These are phyloP conservation scores for Enhydra lutris DNA, from an alignment of 2,113 vertebrate species.

Conservation along the genomic window DNA sequence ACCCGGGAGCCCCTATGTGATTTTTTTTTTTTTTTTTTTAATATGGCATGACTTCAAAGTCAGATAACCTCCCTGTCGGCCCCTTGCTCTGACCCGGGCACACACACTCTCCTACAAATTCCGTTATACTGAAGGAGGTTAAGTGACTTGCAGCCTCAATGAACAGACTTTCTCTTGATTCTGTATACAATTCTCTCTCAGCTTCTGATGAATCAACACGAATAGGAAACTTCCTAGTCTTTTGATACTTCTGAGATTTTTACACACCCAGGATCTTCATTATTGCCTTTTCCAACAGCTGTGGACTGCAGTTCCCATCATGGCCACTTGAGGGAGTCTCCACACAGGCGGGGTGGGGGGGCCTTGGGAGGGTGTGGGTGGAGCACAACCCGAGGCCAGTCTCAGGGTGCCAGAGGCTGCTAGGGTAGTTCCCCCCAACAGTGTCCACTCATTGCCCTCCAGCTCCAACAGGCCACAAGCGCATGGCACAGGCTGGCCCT, in stretches of 20 bases:
- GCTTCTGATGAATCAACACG: background rate
- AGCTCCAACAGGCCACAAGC: no score
- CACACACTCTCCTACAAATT: fast-evolving
- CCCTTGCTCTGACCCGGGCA: fast-evolving
- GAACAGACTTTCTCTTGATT: background rate
- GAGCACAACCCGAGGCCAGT: background rate
- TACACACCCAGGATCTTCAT: background rate
- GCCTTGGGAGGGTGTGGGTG: fast-evolving
- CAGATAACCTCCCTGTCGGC: fast-evolving
- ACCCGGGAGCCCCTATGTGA: no score
- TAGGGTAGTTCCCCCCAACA: background rate
- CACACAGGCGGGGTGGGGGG: no score
- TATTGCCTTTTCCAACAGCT: no score
- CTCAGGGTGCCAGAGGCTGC: no score
- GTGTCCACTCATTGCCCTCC: background rate
- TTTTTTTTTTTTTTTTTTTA: background rate
- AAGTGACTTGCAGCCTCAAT: background rate
- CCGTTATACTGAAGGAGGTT: fast-evolving
- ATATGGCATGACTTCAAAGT: background rate
- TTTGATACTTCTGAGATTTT: background rate
- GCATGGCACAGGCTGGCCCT: background rate
- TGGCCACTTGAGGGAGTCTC: background rate
- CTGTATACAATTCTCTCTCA: background rate
- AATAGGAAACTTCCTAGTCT: background rate
- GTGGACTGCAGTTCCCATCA: background rate